A percentile compares a stretch with the other conserved stretches of the same genome.
phyloP scores from a whole-genome alignment of 2,797 vertebrate species.

The Heteromormyrus szaboi region DNA sequence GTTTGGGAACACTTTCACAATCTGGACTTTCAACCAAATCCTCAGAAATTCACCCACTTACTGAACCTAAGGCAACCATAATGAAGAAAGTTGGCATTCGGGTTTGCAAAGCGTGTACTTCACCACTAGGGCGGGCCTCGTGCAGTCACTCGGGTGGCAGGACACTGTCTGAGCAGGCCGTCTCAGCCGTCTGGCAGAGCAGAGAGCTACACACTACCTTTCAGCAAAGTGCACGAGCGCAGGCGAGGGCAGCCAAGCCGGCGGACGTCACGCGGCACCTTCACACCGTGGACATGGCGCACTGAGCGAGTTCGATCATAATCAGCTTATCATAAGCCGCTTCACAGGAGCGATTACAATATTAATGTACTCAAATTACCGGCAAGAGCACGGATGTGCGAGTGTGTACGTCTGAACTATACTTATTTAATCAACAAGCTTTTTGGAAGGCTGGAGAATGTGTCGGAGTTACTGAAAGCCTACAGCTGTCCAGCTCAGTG shows the following conservation, averaged over 20 bases:
- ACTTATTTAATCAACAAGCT: neutral
- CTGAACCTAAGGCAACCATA: neutral
- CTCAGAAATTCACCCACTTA: slow-evolving; percentile 7
- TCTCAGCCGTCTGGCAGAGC: neutral
- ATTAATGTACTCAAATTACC: neutral
- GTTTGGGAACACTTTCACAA: slow-evolving; percentile 26
- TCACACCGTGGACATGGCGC: neutral
- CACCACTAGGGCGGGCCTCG: neutral
- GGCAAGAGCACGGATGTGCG: neutral
- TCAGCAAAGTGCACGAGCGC: neutral
- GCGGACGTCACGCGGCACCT: neutral
- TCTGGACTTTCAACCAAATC: slow-evolving; percentile 18
- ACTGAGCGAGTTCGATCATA: neutral
- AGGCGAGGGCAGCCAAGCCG: neutral
- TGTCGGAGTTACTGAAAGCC: neutral
- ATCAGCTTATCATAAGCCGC: neutral
- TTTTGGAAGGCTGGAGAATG: neutral
- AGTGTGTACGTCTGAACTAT: neutral
- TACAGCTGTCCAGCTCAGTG: neutral
- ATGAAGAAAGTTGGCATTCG: neutral
- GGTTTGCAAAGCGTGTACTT: neutral
- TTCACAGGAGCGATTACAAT: neutral
- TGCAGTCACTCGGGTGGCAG: neutral
- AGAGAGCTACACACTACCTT: neutral
- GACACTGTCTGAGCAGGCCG: neutral